Evolutionary conservation across 92 coral and sea anemone genomes (phyloP).

Genomic region (Chrysogorgia sp.): DNA sequence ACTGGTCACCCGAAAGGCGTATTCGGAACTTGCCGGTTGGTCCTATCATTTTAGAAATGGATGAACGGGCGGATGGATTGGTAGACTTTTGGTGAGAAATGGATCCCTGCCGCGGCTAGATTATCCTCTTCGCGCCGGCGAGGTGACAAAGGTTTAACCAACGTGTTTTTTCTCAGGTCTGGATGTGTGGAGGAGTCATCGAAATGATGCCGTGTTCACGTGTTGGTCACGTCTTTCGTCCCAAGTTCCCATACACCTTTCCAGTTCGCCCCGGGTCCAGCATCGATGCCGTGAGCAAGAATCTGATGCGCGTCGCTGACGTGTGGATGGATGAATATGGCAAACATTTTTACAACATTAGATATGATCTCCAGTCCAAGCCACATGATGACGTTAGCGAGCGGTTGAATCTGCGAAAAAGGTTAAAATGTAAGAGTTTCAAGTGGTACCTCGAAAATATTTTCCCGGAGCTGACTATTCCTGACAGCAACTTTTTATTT

Average conservation of each 20-base stretch:
- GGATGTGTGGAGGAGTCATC: conserved; percentile 98
- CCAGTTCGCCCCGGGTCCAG: conserved; percentile 72
- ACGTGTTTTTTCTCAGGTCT: conserved; percentile 60
- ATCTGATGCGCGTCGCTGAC: conserved; percentile 97
- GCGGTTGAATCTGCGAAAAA: conserved; percentile 80
- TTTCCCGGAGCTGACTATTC: conserved; percentile 83
- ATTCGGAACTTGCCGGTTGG: too few relatives aligned
- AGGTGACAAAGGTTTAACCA: too few relatives aligned
- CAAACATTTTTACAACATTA: conserved; percentile 93
- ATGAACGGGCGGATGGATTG: too few relatives aligned
- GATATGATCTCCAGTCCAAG: conserved; percentile 85
- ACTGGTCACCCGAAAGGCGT: too few relatives aligned
- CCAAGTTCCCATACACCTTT: conserved; percentile 93
- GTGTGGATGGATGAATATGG: conserved; percentile 99
- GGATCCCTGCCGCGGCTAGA: too few relatives aligned
- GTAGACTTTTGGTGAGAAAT: too few relatives aligned
- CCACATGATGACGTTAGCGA: conserved; percentile 89
- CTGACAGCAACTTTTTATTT: conserved; percentile 80
- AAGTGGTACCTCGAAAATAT: conserved; percentile 94
- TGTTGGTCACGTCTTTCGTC: conserved; percentile 97
- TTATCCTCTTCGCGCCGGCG: too few relatives aligned
- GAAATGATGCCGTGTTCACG: conserved; percentile 99
- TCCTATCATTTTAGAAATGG: too few relatives aligned
- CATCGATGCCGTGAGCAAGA: conserved; percentile 92
- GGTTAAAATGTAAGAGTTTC: conserved; percentile 85